Percentiles rank a stretch among this genome's conserved stretches.
These are phyloP conservation scores for Pandemis heparana DNA, from an alignment of 2,888 invertebrate genomes.

Conservation along the genomic window DNA sequence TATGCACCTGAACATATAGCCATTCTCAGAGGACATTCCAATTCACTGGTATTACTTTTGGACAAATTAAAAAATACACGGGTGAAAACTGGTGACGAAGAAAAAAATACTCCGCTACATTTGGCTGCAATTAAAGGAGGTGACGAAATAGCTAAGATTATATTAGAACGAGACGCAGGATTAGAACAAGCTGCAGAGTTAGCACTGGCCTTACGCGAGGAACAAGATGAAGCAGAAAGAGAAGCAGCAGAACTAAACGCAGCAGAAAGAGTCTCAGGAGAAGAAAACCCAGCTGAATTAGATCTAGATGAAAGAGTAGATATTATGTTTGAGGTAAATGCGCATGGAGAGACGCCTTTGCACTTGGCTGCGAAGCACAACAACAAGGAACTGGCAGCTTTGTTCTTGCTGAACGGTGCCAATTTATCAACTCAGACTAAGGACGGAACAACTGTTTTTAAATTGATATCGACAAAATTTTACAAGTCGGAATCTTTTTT, in stretches of 20 bases:
- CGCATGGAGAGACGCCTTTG: conserved; percentile 6
- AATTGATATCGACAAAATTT: conserved; percentile 9
- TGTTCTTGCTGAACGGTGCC: not conserved
- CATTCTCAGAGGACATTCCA: no score
- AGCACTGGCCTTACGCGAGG: no score
- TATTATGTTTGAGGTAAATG: not conserved
- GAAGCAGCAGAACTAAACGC: no score
- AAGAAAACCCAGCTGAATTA: no score
- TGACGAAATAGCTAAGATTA: not conserved
- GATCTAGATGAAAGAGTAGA: not conserved
- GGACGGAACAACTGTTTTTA: not conserved
- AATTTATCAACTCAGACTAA: conserved; percentile 8
- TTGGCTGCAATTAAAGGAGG: not conserved
- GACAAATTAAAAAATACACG: not conserved
- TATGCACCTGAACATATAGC: not conserved
- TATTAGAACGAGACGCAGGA: not conserved
- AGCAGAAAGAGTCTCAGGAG: no score
- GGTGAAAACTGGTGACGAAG: not conserved
- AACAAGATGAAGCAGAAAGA: no score
- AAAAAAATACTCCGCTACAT: not conserved
- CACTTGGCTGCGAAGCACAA: not conserved
- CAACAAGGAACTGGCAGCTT: not conserved
- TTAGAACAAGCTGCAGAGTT: no score
- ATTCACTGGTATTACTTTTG: not conserved
- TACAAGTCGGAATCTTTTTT: conserved; percentile 1